Evolutionary conservation across 2,888 invertebrate species (phyloP).

Genomic region (Sarcophaga subvicina): DNA sequence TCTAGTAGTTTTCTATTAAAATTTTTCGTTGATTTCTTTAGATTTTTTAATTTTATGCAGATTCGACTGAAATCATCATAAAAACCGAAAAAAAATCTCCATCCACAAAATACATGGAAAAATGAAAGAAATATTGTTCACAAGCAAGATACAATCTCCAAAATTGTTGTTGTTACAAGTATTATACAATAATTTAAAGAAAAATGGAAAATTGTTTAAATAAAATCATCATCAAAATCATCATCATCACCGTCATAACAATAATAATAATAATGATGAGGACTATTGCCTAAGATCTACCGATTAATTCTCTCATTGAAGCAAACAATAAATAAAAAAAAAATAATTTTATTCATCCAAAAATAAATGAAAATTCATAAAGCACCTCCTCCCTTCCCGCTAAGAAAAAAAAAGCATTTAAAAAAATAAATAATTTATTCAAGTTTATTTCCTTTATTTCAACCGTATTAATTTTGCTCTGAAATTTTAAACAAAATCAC

Average conservation of each 20-base stretch:
- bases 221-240: neutral
- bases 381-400: no score
- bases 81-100: no score
- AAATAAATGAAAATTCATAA: neutral
- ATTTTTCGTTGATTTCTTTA: no score
- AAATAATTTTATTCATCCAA: neutral
- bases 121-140: neutral
- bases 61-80: no score
- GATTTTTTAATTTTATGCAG: no score
- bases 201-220: neutral
- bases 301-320: slow-evolving; percentile 47
- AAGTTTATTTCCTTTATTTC: slow-evolving; percentile 14
- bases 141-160: neutral
- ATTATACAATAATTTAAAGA: neutral
- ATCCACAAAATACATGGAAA: neutral
- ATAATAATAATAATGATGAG: slow-evolving; percentile 10
- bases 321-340: neutral
- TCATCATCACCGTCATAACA: neutral
- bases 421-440: neutral
- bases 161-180: neutral
- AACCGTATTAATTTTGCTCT: no score
- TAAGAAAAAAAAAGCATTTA: neutral
- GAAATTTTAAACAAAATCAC: neutral
- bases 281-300: slow-evolving; percentile 39
- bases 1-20: no score